Evolutionary conservation across 2,113 vertebrate species (phyloP).

Genomic region (Tupaia chinensis): DNA sequence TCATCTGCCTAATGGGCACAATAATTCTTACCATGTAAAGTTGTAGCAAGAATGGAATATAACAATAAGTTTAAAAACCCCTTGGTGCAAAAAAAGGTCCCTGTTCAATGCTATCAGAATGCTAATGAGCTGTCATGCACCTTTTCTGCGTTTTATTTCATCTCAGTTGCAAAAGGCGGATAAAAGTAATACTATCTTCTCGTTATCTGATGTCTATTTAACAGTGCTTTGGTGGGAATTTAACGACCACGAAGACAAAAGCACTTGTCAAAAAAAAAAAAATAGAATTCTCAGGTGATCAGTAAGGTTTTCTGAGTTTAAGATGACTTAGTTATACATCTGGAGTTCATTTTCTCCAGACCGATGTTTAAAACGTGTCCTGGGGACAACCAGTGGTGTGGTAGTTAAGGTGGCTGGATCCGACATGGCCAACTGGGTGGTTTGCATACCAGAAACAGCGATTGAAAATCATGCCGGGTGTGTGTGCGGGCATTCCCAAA

Average conservation of each 20-base stretch:
- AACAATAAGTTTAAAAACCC: neutral
- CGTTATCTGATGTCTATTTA: neutral
- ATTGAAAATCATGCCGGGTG: no score
- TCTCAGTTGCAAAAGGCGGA: neutral
- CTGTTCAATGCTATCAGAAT: neutral
- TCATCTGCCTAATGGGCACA: neutral
- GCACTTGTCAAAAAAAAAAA: neutral
- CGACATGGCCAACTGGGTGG: no score
- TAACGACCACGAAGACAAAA: neutral
- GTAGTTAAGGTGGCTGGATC: no score
- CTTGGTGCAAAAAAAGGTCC: neutral
- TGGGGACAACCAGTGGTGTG: no score
- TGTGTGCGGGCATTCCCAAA: no score
- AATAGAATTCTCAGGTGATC: neutral
- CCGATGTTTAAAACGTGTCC: neutral
- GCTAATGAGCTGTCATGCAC: neutral
- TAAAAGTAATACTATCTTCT: neutral
- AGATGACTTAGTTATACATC: neutral
- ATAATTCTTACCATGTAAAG: neutral
- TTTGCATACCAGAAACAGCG: no score
- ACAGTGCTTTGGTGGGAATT: neutral
- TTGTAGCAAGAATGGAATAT: neutral
- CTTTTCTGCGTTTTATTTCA: neutral
- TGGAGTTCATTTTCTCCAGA: neutral
- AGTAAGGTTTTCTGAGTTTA: neutral